Evolutionary conservation across 2,113 vertebrate genomes (phyloP).

Genomic region (Apaloderma vittatum): DNA sequence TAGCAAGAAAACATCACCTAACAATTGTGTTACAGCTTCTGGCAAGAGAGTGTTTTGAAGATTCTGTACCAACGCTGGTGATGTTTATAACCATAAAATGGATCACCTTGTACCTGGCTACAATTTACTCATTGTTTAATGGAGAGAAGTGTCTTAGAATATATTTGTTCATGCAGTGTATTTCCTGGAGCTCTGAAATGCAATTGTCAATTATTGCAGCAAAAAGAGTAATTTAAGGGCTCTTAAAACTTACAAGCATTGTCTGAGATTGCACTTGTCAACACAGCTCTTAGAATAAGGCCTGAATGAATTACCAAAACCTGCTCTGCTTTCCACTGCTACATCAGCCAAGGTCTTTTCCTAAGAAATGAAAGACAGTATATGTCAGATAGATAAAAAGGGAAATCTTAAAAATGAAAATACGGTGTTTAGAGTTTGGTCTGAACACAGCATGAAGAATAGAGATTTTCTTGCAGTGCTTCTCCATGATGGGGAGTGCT

Average conservation of each 20-base stretch:
- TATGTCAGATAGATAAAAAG: background rate
- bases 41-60: background rate
- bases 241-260: conserved; percentile 22
- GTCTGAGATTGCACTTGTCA: conserved; percentile 26
- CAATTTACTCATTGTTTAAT: background rate
- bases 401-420: background rate
- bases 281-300: background rate
- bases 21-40: background rate
- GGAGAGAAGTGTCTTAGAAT: background rate
- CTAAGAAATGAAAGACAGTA: background rate
- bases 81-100: background rate
- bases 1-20: background rate
- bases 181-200: conserved; percentile 15
- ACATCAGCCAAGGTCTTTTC: background rate
- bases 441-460: background rate
- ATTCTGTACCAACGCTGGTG: background rate
- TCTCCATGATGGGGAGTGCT: background rate
- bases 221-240: conserved; percentile 22
- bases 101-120: background rate
- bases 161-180: background rate
- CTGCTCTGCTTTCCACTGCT: background rate
- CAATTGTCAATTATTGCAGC: conserved; percentile 2
- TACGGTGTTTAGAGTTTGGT: background rate
- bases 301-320: conserved; percentile 35
- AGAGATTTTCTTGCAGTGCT: background rate